phyloP scores from a whole-genome alignment of 2,888 invertebrate species.

The Leptothorax acervorum region DNA sequence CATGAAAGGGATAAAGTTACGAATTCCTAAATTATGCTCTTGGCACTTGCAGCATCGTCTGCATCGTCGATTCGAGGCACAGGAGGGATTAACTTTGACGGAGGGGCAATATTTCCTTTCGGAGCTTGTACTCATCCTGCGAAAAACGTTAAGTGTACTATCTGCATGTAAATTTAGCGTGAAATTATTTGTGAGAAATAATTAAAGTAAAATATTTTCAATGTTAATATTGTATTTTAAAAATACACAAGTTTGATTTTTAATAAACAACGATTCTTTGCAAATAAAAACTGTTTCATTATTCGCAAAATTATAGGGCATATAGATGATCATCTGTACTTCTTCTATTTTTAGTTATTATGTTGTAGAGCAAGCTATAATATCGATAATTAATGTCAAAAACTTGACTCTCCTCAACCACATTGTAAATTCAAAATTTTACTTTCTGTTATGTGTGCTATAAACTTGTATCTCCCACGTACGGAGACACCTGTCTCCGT shows the following conservation, averaged over 20 bases:
- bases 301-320: background rate
- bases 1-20: slow-evolving; percentile 74
- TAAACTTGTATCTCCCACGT: slow-evolving; percentile 15
- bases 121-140: slow-evolving; percentile 53
- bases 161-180: slow-evolving; percentile 28
- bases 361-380: background rate
- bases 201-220: slow-evolving; percentile 43
- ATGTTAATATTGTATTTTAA: background rate
- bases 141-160: slow-evolving; percentile 9
- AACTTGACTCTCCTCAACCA: background rate
- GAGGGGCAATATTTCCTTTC: slow-evolving; percentile 62
- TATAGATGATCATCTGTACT: background rate
- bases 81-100: slow-evolving; percentile 69
- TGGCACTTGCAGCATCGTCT: slow-evolving; percentile 64
- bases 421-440: slow-evolving; percentile 4
- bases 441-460: background rate
- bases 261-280: background rate
- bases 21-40: slow-evolving; percentile 73
- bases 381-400: slow-evolving; percentile 3
- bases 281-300: background rate
- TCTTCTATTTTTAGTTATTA: background rate
- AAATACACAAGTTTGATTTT: background rate
- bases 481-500: slow-evolving; percentile 40
- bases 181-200: slow-evolving; percentile 55
- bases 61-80: slow-evolving; percentile 65